These are phyloP conservation scores for Pseudochirops cupreus DNA, from an alignment of 2,797 vertebrate genomes.

Conservation along the genomic window DNA sequence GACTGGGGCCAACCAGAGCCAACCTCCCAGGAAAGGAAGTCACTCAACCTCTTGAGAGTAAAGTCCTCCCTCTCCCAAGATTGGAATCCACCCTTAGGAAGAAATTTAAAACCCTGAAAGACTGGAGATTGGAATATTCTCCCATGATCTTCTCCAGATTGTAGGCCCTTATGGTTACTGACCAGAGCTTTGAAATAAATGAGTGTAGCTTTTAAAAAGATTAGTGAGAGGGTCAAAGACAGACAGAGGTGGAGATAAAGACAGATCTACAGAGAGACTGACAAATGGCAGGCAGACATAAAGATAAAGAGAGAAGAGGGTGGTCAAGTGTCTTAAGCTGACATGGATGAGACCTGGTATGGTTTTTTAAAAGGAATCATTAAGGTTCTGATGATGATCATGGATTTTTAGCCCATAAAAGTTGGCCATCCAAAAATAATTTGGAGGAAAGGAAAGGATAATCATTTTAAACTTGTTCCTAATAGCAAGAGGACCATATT, in stretches of 20 bases:
- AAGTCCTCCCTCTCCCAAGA: neutral
- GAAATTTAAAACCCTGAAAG: neutral
- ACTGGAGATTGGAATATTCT: accelerated
- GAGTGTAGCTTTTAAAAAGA: neutral
- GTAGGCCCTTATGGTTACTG: neutral
- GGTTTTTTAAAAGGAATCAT: neutral
- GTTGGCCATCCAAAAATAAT: neutral
- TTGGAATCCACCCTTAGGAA: neutral
- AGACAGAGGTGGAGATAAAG: neutral
- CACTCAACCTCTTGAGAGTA: neutral
- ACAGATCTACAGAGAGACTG: neutral
- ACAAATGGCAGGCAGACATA: neutral
- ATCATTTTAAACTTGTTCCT: neutral
- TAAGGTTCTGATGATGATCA: neutral
- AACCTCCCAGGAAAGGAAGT: neutral
- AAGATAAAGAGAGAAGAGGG: neutral
- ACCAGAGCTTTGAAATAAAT: neutral
- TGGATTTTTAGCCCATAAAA: neutral
- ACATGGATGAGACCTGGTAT: neutral
- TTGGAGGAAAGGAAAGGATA: neutral
- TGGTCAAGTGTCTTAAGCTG: neutral
- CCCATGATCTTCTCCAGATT: neutral
- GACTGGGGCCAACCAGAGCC: neutral
- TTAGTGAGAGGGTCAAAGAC: neutral
- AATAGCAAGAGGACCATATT: neutral